A percentile compares a stretch with the other conserved stretches of the same genome.
These are phyloP conservation scores for Neodiprion fabricii DNA, from an alignment of 1,140 invertebrate genomes.

Conservation along the genomic window DNA sequence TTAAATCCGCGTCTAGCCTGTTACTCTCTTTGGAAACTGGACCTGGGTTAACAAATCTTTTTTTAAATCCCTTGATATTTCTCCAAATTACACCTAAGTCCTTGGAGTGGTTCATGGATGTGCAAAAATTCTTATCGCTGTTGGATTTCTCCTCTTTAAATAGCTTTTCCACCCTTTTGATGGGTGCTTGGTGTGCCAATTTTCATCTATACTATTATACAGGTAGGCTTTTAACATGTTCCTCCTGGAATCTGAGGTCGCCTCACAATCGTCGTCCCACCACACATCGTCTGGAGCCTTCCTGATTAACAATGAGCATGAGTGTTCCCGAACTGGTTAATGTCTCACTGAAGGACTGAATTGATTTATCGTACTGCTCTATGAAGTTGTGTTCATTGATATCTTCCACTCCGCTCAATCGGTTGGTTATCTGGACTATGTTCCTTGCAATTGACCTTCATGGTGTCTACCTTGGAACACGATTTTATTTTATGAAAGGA, in stretches of 20 bases:
- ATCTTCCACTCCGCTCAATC: not conserved
- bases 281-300: not conserved
- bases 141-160: not conserved
- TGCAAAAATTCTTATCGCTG: not conserved
- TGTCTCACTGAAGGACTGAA: not conserved
- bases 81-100: not conserved
- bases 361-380: not conserved
- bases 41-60: not conserved
- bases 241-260: not conserved
- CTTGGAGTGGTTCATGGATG: not conserved
- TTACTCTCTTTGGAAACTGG: not conserved
- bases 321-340: not conserved
- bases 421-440: not conserved
- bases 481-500: not conserved
- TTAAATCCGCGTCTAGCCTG: not conserved
- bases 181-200: not conserved
- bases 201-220: not conserved
- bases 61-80: not conserved
- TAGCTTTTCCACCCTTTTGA: not conserved
- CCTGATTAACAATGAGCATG: not conserved
- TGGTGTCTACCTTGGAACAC: not conserved
- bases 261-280: slow-evolving; percentile 14
- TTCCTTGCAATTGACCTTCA: not conserved
- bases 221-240: not conserved
- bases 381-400: not conserved